phyloP scores from a whole-genome alignment of 2,113 vertebrate species.

The Talpa occidentalis region DNA sequence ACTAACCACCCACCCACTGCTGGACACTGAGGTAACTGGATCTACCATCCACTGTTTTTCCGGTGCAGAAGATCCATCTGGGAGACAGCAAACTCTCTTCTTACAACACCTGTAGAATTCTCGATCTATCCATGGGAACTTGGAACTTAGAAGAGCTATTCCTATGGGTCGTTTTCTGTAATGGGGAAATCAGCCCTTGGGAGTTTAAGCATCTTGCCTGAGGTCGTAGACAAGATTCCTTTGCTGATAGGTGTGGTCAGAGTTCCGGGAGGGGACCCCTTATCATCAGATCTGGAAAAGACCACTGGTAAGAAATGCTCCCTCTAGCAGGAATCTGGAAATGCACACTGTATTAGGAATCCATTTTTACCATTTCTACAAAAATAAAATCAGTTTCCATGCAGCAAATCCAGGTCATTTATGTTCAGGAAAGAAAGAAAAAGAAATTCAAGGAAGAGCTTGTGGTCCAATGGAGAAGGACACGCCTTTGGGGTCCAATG shows the following conservation, averaged over 20 bases:
- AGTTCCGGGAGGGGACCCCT: background rate
- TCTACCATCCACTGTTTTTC: background rate
- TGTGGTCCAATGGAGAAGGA: background rate
- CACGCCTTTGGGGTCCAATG: background rate
- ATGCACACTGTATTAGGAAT: background rate
- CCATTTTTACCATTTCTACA: background rate
- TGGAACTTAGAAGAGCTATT: background rate
- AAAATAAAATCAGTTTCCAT: background rate
- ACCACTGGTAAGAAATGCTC: background rate
- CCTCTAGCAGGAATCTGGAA: background rate
- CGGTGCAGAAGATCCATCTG: background rate
- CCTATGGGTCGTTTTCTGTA: background rate
- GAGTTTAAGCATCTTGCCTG: background rate
- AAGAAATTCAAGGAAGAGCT: background rate
- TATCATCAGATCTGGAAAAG: background rate
- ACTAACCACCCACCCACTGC: background rate
- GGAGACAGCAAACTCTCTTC: background rate
- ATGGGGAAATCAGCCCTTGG: background rate
- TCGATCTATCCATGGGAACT: background rate
- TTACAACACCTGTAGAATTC: background rate
- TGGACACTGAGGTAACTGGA: background rate
- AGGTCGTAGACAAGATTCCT: background rate
- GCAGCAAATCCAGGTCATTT: background rate
- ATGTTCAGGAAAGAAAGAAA: background rate
- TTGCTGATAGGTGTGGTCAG: background rate